Conservation (phyloP, 2,797 vertebrate species). For the Xyrichtys novacula region DNA sequence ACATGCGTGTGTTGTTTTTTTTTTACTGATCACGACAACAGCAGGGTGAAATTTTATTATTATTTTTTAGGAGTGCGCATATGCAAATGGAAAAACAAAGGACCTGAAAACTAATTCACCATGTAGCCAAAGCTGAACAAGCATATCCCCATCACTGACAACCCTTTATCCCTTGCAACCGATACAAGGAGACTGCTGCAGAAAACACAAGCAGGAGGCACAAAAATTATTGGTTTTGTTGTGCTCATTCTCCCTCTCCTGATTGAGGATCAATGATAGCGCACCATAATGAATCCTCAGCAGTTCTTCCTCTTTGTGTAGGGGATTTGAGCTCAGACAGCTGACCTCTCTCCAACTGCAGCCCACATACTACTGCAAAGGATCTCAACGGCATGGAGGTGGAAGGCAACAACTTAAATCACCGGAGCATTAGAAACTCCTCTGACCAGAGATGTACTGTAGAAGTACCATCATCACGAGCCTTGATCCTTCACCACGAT, state of each 20-base stretch:
- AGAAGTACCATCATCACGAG: constrained; percentile 41
- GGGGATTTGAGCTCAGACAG: constrained; percentile 34
- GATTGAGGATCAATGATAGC: constrained; percentile 51
- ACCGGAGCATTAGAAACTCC: constrained; percentile 30
- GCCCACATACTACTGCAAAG: constrained; percentile 30
- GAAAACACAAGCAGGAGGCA: background rate
- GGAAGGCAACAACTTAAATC: constrained; percentile 41
- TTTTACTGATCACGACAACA: constrained; percentile 57
- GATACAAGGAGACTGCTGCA: constrained; percentile 20
- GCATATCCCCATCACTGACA: background rate
- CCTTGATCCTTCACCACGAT: constrained; percentile 47
- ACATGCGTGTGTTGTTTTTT: constrained; percentile 26
- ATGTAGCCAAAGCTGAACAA: constrained; percentile 1
- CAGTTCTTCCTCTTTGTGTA: constrained; percentile 21
- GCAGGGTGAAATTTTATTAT: constrained; percentile 18
- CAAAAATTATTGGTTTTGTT: constrained; percentile 52
- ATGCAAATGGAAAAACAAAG: constrained; percentile 4
- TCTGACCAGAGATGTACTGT: constrained; percentile 43
- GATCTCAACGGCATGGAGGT: constrained; percentile 12
- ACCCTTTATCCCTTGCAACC: background rate
- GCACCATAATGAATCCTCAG: constrained; percentile 64
- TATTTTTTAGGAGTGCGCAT: background rate
- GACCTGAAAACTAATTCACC: background rate
- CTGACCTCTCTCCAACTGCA: constrained; percentile 41
- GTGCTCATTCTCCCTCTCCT: constrained; percentile 17